phyloP scores from a whole-genome alignment of 2,113 vertebrate species.

The Myrmophylax atrothorax region DNA sequence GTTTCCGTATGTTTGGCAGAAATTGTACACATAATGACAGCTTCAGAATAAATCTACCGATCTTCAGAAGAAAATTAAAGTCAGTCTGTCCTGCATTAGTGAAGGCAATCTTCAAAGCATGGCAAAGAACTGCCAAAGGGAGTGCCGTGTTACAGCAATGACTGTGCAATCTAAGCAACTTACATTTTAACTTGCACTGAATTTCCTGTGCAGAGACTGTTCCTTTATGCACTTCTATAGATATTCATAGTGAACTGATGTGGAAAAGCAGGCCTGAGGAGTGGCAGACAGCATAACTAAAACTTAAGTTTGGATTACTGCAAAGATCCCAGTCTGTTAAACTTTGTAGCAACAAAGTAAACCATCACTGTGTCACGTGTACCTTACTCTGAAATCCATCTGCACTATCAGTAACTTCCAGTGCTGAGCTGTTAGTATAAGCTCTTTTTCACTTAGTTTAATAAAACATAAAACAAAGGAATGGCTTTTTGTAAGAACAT shows the following conservation, averaged over 20 bases:
- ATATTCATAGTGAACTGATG: background rate
- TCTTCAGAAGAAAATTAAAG: background rate
- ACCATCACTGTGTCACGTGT: accelerated
- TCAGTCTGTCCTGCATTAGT: background rate
- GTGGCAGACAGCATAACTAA: background rate
- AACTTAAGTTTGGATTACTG: background rate
- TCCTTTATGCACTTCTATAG: background rate
- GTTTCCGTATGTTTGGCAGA: conserved; percentile 24
- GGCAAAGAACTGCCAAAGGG: background rate
- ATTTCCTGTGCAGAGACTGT: background rate
- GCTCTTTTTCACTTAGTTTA: background rate
- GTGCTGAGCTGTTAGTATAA: background rate
- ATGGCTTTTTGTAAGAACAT: background rate
- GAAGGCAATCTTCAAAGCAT: background rate
- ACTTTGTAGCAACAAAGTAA: background rate
- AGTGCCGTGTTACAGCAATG: background rate
- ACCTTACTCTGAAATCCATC: background rate
- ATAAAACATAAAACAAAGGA: background rate
- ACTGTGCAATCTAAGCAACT: background rate
- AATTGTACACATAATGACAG: background rate
- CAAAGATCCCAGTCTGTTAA: background rate
- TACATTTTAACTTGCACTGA: background rate
- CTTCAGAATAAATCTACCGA: background rate
- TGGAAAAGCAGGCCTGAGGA: background rate
- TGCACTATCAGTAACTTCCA: accelerated